Conservation (phyloP, 2,113 vertebrate genomes). For the Bucco capensis region DNA sequence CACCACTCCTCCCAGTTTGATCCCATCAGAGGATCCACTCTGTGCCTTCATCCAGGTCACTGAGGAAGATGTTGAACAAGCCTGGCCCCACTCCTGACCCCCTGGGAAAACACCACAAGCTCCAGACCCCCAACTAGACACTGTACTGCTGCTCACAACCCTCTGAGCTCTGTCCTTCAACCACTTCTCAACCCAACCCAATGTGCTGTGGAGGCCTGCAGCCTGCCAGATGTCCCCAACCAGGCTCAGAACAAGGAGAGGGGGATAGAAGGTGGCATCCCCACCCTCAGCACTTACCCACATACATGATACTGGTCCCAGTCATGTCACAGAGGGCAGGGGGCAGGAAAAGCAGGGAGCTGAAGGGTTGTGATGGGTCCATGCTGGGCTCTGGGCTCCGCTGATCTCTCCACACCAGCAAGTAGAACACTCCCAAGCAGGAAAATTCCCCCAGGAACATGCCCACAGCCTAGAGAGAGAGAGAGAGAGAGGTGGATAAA, state of each 20-base stretch:
- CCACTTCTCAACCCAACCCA: no score
- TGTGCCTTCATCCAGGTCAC: no score
- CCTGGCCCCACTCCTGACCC: no score
- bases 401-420: constrained; percentile 76
- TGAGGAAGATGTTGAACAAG: no score
- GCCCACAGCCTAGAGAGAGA: constrained; percentile 89
- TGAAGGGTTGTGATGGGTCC: constrained; percentile 79
- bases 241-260: background rate
- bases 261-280: rapidly evolving
- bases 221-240: background rate
- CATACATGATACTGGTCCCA: constrained; percentile 92
- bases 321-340: constrained; percentile 93
- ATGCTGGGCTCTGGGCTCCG: constrained; percentile 68
- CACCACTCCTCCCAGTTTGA: no score
- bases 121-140: no score
- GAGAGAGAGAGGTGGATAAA: background rate
- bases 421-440: constrained; percentile 85
- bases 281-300: constrained; percentile 78
- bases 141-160: no score
- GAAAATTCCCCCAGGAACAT: constrained; percentile 93
- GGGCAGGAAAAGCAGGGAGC: constrained; percentile 84
- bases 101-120: no score
- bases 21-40: no score
- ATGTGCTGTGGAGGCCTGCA: background rate
- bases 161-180: no score